Evolutionary conservation across 2,113 vertebrate species (phyloP), one percentile per base, ranked within the genome.

Genomic region (Pseudorectes ferrugineus): DNA sequence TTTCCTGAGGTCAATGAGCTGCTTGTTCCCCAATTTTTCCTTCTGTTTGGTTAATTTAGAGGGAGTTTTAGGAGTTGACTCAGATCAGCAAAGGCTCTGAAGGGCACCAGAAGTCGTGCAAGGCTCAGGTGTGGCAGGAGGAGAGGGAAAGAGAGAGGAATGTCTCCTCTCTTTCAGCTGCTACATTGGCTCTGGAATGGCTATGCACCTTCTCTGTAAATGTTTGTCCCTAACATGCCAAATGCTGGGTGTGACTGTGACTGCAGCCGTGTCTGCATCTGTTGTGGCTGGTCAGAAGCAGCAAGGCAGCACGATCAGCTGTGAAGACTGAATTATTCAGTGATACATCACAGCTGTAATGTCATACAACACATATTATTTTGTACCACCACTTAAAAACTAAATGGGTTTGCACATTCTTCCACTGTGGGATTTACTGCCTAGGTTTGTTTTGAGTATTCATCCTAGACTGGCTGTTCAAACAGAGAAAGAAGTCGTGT

Each of bases 41-140:
- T 29, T 36, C 38, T 12, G 4, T 12, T 43, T 33, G 13, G 21
- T 45, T 76, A 31, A 14, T 67, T 67, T 76, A 46, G 38, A 77
- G 11, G 5, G 19, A 72, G 1, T 59, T 81, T 59, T 26, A 54
- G 14, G 15, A n/a, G 5, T 21, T 76, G 25, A 38, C 8, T 59
- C 35, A 40, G 42, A 29, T 15, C 5, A 59, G 23, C 31, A 68
- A 66, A 66, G 35, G 20, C 35, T 55, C 12, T 43, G 26, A 75
- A 36, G 24, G 11, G 23, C 19, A 74, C 11, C 14, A 51, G 70
- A 74, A 21, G 11, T 20, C 3, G 2, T 36, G 59, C 33, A 67
- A 49, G 13, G 6, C 3, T 0, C 40, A 12, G 0, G 0, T 20
- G 16, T 36, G 10, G 26, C n/a, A 46, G n/a, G 13, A 55, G 28